Conservation (phyloP, 2,797 vertebrate species). For the Oceanodroma leucorhoa region DNA sequence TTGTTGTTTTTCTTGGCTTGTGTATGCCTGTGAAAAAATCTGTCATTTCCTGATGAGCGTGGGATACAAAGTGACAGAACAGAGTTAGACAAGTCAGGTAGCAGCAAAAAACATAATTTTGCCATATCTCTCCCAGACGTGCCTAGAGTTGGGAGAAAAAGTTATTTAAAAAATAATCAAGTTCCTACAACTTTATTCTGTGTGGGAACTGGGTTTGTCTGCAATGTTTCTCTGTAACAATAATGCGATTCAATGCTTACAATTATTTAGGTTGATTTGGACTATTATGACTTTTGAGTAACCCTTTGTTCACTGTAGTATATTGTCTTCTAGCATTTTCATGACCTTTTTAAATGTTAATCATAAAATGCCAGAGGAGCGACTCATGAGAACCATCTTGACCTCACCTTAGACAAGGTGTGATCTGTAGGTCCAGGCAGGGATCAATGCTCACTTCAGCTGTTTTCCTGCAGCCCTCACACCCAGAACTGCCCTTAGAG, state of each 20-base stretch:
- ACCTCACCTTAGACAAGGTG: background rate
- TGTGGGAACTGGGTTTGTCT: background rate
- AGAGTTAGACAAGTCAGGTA: constrained; percentile 56
- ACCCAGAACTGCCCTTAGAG: background rate
- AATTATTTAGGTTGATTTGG: background rate
- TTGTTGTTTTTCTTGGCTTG: constrained; percentile 58
- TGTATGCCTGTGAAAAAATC: constrained; percentile 39
- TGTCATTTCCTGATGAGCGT: constrained; percentile 51
- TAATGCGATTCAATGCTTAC: background rate
- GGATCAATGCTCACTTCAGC: rapidly evolving
- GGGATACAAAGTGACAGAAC: constrained; percentile 51
- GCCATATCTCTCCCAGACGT: background rate
- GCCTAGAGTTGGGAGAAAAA: background rate
- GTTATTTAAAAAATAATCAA: background rate
- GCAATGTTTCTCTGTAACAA: background rate
- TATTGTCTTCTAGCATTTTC: background rate
- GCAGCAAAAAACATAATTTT: background rate
- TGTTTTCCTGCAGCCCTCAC: background rate
- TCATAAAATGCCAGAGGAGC: background rate
- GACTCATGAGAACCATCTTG: background rate
- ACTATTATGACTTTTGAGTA: background rate
- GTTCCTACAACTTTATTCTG: background rate
- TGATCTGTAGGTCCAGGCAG: background rate
- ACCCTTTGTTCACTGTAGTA: background rate
- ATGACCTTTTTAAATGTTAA: background rate